Base-by-base conservation (phyloP, 2,888 invertebrate genomes). In the Biston stratarius region DNA sequence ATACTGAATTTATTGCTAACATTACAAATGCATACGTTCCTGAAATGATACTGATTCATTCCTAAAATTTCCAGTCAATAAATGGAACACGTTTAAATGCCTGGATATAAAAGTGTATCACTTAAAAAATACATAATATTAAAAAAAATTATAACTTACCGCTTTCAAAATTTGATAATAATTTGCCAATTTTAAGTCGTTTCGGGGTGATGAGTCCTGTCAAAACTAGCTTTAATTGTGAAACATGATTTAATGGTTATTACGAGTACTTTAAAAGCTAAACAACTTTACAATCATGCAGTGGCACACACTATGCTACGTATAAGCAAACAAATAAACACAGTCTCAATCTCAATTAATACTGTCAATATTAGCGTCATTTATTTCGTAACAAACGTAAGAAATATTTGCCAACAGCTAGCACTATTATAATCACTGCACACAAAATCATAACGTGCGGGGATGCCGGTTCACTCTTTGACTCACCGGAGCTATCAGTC, bases 401-500 rank as follows among this genome's bases (percentile, higher is more conserved):
- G 77, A 93, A 82, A 77, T 86, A 87, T 84, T 87, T 92, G 79
- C 90, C 87, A 77, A 90, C 81, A 74, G 92, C 89, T 79, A 94
- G 77, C 81, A 93, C 87, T 83, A 94, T 81, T 77, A 94, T 86
- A 72, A 92, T 85, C 88, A 92, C 91, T 85, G 91, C 91, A 92
- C 93, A 91, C 87, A 89, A 86, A 77, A 94, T 83, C 83, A 91
- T 89, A 85, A 91, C 91, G 90, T 94, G 91, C 91, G 91, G 84
- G 83, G 92, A 86, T 83, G 88, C 89, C 79, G 85, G 87, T 77
- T 81, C 85, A 80, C 80, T 74, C 67, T 81, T 82, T 78, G 89
- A 91, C 90, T 94, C 94, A 89, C 94, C 94, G 78, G 92, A 88
- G 74, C 84, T 83, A 74, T 87, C 94, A 90, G 95, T 94, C 89